A percentile compares a stretch with the other conserved stretches of the same genome.
Evolutionary conservation across 2,797 vertebrate genomes (phyloP).

Genomic region (Pempheris klunzingeri): DNA sequence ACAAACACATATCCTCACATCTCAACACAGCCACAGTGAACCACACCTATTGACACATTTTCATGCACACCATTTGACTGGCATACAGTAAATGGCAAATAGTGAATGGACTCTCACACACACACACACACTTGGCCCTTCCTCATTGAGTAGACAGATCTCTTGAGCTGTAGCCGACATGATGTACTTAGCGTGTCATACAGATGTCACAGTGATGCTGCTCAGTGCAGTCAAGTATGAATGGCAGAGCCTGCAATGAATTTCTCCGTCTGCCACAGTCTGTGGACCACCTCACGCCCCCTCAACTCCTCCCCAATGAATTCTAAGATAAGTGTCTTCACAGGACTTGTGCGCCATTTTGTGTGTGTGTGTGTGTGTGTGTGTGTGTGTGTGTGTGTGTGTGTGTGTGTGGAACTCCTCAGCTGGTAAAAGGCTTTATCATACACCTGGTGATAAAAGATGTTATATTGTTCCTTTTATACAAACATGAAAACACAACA

Average conservation of each 20-base stretch:
- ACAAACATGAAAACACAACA: conserved; percentile 13
- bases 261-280: conserved; percentile 68
- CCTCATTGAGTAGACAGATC: conserved; percentile 58
- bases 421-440: conserved; percentile 33
- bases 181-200: conserved; percentile 78
- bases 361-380: conserved; percentile 5
- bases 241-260: conserved; percentile 70
- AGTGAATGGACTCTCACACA: no score
- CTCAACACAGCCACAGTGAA: background rate
- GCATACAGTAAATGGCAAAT: conserved; percentile 14
- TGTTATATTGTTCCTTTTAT: conserved; percentile 9
- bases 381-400: conserved; percentile 12
- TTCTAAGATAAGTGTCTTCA: conserved; percentile 71
- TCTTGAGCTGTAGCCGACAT: conserved; percentile 71
- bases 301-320: conserved; percentile 42
- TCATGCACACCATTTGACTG: conserved; percentile 39
- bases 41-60: conserved; percentile 8
- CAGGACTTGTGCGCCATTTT: conserved; percentile 20
- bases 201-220: conserved; percentile 74
- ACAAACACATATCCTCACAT: background rate
- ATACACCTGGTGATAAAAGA: conserved; percentile 36
- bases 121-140: conserved; percentile 2
- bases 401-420: conserved; percentile 6
- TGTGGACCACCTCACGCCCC: conserved; percentile 57
- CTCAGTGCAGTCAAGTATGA: conserved; percentile 71